These are phyloP conservation scores for Augochlorella aurata DNA, from an alignment of 2,888 invertebrate genomes.

Conservation along the genomic window DNA sequence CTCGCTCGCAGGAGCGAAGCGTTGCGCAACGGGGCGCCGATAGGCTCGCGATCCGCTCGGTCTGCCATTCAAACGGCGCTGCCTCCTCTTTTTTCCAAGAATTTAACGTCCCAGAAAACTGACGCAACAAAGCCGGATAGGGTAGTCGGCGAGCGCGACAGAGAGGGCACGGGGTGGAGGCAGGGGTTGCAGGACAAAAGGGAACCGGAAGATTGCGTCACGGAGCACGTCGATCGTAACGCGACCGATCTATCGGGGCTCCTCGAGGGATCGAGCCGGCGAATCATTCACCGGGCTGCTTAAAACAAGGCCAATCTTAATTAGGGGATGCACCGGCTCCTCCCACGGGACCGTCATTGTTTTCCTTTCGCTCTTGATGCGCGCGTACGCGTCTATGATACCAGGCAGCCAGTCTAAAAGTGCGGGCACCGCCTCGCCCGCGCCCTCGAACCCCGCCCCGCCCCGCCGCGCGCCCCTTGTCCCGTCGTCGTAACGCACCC, in stretches of 20 bases:
- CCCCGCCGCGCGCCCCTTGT: neutral
- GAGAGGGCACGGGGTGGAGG: neutral
- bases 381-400: constrained; percentile 20
- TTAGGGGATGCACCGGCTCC: constrained; percentile 72
- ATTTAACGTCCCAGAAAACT: constrained; percentile 53
- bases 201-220: constrained; percentile 24
- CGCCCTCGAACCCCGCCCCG: neutral
- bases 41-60: neutral
- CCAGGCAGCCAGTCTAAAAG: neutral
- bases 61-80: constrained; percentile 30
- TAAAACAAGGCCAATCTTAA: constrained; percentile 75
- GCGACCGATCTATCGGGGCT: constrained; percentile 47
- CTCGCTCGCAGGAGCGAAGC: too few species aligned
- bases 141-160: constrained; percentile 1
- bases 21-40: neutral
- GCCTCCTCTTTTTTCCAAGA: constrained; percentile 20
- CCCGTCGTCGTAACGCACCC: neutral
- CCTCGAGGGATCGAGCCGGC: constrained; percentile 52
- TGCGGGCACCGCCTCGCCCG: neutral
- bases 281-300: constrained; percentile 57
- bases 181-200: neutral
- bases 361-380: constrained; percentile 40
- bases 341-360: constrained; percentile 50
- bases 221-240: constrained; percentile 31
- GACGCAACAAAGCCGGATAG: constrained; percentile 35